These are phyloP conservation scores for Copidosoma floridanum DNA, from an alignment of 1,140 invertebrate genomes.

Conservation along the genomic window DNA sequence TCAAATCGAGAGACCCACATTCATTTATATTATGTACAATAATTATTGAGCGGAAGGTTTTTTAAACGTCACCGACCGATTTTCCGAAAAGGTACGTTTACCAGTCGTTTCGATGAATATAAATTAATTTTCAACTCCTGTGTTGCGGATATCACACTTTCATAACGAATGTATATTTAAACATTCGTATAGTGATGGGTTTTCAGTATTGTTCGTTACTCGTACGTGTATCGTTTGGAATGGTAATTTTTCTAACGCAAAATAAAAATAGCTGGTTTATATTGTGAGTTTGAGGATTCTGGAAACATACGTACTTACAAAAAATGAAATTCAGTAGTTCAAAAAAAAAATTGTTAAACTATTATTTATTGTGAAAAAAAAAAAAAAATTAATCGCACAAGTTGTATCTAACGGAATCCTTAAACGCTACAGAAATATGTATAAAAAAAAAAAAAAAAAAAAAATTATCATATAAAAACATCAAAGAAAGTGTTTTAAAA, in stretches of 20 bases:
- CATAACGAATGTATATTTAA: too few species aligned
- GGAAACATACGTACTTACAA: slow-evolving; percentile 2
- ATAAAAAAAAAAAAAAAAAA: too few species aligned
- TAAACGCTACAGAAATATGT: neutral
- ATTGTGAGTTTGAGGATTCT: slow-evolving; percentile 17
- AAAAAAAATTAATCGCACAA: slow-evolving; percentile 1
- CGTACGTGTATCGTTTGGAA: neutral
- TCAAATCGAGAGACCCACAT: too few species aligned
- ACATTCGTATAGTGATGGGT: slow-evolving; percentile 1
- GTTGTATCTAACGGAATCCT: slow-evolving; percentile 17
- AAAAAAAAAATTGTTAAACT: slow-evolving; percentile 29
- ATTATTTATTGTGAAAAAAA: slow-evolving; percentile 18
- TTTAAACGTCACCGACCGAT: too few species aligned
- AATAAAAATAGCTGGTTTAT: slow-evolving; percentile 10
- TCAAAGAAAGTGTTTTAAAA: slow-evolving; percentile 27
- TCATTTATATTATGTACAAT: too few species aligned
- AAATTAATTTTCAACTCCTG: too few species aligned
- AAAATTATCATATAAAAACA: slow-evolving; percentile 25
- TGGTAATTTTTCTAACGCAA: slow-evolving; percentile 1
- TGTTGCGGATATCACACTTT: too few species aligned
- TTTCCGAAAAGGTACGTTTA: too few species aligned
- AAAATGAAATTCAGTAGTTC: slow-evolving; percentile 18
- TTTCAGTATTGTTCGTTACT: neutral
- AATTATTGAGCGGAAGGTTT: too few species aligned
- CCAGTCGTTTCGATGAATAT: too few species aligned